phyloP scores from a whole-genome alignment of 2,888 invertebrate species.

The Muschampia plurimacula region DNA sequence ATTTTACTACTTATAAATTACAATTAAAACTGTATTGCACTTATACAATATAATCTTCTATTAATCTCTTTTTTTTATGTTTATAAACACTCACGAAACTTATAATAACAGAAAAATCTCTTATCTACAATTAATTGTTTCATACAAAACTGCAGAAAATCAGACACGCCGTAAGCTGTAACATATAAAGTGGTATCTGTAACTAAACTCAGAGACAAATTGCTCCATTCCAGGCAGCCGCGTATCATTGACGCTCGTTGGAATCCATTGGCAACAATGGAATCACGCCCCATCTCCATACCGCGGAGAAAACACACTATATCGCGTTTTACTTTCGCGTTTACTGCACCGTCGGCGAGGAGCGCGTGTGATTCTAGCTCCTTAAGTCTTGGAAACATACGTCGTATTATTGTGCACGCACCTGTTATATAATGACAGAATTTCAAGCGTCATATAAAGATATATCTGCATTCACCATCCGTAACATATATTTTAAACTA shows the following conservation, averaged over 20 bases:
- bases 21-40: too few relatives aligned
- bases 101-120: too few relatives aligned
- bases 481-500: too few relatives aligned
- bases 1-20: too few relatives aligned
- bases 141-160: neutral
- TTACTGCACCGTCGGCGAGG: conserved; percentile 67
- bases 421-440: too few relatives aligned
- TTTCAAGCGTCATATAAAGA: too few relatives aligned
- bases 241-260: conserved; percentile 53
- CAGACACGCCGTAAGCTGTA: neutral
- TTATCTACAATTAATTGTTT: neutral
- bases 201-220: conserved; percentile 40
- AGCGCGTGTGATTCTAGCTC: conserved; percentile 50
- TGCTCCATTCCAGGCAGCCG: conserved; percentile 39
- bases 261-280: conserved; percentile 52
- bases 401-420: conserved; percentile 22
- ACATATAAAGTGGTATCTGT: conserved; percentile 16
- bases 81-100: too few relatives aligned
- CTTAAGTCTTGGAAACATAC: conserved; percentile 48
- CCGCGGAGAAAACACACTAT: conserved; percentile 64
- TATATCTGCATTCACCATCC: too few relatives aligned
- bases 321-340: conserved; percentile 60
- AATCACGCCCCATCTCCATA: conserved; percentile 66
- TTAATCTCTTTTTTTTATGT: too few relatives aligned
- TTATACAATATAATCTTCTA: too few relatives aligned